These are phyloP conservation scores for Drosophila emarginata DNA, from an alignment of 2,888 invertebrate genomes.

Conservation along the genomic window DNA sequence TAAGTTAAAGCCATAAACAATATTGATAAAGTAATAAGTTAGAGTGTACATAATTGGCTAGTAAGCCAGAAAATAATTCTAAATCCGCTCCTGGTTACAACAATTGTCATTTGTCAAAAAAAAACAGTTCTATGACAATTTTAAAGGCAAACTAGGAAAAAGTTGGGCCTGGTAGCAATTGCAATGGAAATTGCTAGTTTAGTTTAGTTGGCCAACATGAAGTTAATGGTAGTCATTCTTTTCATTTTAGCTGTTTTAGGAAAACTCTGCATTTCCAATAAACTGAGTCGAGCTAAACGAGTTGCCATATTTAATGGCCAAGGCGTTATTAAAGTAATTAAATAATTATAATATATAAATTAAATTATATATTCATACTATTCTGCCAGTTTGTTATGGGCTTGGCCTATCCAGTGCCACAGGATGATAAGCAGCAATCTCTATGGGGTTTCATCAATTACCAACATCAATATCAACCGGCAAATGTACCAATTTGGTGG, in stretches of 20 bases:
- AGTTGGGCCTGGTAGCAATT: not conserved
- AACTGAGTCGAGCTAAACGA: not conserved
- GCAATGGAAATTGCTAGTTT: not conserved
- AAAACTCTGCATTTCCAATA: not conserved
- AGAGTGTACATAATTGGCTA: no score
- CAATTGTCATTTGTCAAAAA: no score
- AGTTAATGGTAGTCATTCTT: not conserved
- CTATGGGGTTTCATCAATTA: slow-evolving; percentile 70
- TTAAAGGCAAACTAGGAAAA: not conserved
- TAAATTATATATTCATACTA: not conserved
- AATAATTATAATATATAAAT: not conserved
- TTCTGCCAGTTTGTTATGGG: slow-evolving; percentile 66
- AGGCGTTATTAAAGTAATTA: not conserved
- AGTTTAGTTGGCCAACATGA: not conserved
- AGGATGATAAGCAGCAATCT: slow-evolving; percentile 67
- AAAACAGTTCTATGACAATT: not conserved
- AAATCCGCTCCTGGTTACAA: not conserved
- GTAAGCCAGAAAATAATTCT: no score
- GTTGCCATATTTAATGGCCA: not conserved
- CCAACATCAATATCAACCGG: slow-evolving; percentile 74
- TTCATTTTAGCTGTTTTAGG: not conserved
- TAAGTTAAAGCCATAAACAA: no score
- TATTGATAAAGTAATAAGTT: no score
- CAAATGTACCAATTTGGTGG: slow-evolving; percentile 75
- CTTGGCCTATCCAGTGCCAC: slow-evolving; percentile 70